Evolutionary conservation across 2,888 invertebrate species (phyloP), one percentile per base, ranked within the genome.

Genomic region (Acrocera orbiculus): DNA sequence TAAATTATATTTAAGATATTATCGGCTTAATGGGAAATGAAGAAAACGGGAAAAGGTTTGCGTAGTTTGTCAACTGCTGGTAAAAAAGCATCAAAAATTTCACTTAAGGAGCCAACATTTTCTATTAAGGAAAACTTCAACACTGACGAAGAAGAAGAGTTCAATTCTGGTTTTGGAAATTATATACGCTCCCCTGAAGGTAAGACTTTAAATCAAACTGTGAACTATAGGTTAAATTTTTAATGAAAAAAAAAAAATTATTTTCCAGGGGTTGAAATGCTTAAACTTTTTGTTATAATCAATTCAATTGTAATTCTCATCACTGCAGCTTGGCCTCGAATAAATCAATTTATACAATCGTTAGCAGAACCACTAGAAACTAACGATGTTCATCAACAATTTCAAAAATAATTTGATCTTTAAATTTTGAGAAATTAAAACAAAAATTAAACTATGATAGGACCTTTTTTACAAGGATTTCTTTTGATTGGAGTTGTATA

Each of bases 221-320:
- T 34, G 20, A n/a, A 19, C 17, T 19, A 29, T 4, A n/a, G 16
- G 6, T 8, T 27, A n/a, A 29, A 29, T 11, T 19, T 8, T 17
- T 16, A 28, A 24, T 30, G 22, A 17, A 25, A 15, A 20, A 13
- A 35, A 30, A 15, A n/a, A 4, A 15, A 16, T 8, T 11, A n/a
- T n/a, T 19, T 29, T 17, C 15, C 72, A 45, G 64, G 69, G 42
- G 54, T 75, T 42, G 78, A 78, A 49, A 78, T 75, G 57, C 73
- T 83, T 73, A 75, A 75, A 56, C 58, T 82, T n/a, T 83, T 83
- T 53, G 78, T 83, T 15, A 62, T 83, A 37, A 73, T 76, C 26
- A 83, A 83, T 57, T 73, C 77, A 16, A 52, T 82, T 27, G 66
- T 79, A 39, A 62, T 81, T 43, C 69, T 82, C 39, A 58, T 77